These are phyloP conservation scores for Proisotoma minuta DNA, from an alignment of 2,888 invertebrate species.

Conservation along the genomic window DNA sequence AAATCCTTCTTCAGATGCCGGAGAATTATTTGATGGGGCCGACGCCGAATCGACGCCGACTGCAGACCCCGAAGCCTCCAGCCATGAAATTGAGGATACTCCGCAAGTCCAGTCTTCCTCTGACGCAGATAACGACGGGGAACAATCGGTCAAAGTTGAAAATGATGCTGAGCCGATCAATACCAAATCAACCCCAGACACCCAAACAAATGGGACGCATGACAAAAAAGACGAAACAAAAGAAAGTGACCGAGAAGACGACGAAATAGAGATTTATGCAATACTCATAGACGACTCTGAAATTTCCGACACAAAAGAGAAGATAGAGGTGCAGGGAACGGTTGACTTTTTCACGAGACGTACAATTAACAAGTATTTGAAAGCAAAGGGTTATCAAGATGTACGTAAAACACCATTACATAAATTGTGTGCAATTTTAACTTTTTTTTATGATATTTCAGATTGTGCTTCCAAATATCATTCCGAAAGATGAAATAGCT, in stretches of 20 bases:
- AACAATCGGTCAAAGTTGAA: no score
- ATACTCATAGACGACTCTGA: no score
- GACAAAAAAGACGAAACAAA: no score
- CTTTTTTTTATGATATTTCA: neutral
- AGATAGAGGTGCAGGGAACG: slow-evolving; percentile 22
- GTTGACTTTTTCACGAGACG: slow-evolving; percentile 35
- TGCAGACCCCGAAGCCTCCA: no score
- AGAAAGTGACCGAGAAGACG: neutral
- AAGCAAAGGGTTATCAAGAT: slow-evolving; percentile 29
- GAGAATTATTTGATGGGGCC: slow-evolving; percentile 32
- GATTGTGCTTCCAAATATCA: slow-evolving; percentile 12
- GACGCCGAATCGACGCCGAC: slow-evolving; percentile 18
- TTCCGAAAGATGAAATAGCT: slow-evolving; percentile 23
- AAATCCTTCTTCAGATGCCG: slow-evolving; percentile 19
- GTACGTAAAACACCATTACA: slow-evolving; percentile 31
- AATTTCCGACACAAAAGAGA: slow-evolving; percentile 15
- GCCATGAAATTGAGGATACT: neutral
- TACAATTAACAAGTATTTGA: slow-evolving; percentile 38
- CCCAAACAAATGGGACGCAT: no score
- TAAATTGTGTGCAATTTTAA: slow-evolving; percentile 2
- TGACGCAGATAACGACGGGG: no score
- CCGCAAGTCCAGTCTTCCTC: neutral
- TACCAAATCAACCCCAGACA: no score
- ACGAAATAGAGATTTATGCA: neutral
- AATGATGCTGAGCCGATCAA: no score